Conservation (phyloP, 2,113 vertebrate genomes). For the Lasiurus cinereus region DNA sequence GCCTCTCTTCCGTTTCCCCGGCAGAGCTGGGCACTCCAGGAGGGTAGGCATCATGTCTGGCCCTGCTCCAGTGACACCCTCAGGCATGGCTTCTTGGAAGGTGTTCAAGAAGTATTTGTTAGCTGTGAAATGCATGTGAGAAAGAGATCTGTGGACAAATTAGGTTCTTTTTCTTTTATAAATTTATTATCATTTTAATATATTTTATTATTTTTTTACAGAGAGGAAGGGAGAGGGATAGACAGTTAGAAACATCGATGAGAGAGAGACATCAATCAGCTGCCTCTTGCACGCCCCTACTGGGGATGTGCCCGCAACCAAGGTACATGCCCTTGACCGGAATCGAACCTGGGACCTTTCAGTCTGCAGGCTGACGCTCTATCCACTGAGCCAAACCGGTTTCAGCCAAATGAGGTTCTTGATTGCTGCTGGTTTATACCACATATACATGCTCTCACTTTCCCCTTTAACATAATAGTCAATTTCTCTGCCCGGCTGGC, state of each 20-base stretch:
- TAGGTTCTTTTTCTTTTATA: neutral
- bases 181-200: too few species aligned
- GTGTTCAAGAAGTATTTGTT: neutral
- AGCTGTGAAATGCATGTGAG: neutral
- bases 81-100: neutral
- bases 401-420: neutral
- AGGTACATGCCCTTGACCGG: too few species aligned
- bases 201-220: too few species aligned
- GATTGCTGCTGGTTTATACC: neutral
- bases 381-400: too few species aligned
- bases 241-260: too few species aligned
- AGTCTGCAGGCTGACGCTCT: too few species aligned
- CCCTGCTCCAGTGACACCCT: neutral
- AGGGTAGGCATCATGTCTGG: neutral
- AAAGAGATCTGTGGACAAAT: neutral
- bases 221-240: too few species aligned
- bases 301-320: too few species aligned
- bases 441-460: accelerated
- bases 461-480: neutral
- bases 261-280: too few species aligned
- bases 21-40: accelerated
- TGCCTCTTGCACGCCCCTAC: too few species aligned
- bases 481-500: too few species aligned
- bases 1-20: neutral
- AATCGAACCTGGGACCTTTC: too few species aligned